phyloP scores from a whole-genome alignment of 2,113 vertebrate species.

The Peromyscus californicus region DNA sequence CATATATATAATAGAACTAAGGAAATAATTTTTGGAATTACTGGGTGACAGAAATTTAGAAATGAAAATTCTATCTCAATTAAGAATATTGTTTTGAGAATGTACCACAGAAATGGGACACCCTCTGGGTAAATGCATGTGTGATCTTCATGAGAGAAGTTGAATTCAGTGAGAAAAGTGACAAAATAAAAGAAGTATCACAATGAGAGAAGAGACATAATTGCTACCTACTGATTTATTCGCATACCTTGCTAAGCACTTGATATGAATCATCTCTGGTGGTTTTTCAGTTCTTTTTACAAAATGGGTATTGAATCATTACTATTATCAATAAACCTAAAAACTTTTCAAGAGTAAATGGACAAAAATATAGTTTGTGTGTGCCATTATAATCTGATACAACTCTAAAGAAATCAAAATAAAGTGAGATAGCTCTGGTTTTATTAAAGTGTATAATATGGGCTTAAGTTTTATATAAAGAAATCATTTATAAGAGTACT shows the following conservation, averaged over 20 bases:
- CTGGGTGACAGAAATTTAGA: constrained; percentile 18
- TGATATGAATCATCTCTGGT: neutral
- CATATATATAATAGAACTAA: neutral
- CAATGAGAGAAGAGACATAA: neutral
- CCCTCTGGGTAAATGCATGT: neutral
- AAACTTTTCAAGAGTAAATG: neutral
- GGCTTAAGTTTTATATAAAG: constrained; percentile 23
- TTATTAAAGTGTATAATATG: neutral
- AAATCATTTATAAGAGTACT: neutral
- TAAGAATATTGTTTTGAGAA: constrained; percentile 31
- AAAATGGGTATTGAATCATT: neutral
- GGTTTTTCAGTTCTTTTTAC: neutral
- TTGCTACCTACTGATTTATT: neutral
- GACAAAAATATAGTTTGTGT: neutral
- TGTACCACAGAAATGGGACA: neutral
- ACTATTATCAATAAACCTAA: neutral
- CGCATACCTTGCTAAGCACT: neutral
- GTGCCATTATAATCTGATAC: neutral
- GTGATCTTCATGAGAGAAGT: neutral
- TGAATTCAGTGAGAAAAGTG: neutral
- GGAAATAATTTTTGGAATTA: neutral
- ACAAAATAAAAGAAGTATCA: neutral
- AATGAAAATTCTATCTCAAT: constrained; percentile 20
- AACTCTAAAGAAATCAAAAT: constrained; percentile 18
- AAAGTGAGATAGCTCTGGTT: neutral